These are phyloP conservation scores for Phoenicopterus ruber DNA, from an alignment of 2,113 vertebrate species.

Conservation along the genomic window DNA sequence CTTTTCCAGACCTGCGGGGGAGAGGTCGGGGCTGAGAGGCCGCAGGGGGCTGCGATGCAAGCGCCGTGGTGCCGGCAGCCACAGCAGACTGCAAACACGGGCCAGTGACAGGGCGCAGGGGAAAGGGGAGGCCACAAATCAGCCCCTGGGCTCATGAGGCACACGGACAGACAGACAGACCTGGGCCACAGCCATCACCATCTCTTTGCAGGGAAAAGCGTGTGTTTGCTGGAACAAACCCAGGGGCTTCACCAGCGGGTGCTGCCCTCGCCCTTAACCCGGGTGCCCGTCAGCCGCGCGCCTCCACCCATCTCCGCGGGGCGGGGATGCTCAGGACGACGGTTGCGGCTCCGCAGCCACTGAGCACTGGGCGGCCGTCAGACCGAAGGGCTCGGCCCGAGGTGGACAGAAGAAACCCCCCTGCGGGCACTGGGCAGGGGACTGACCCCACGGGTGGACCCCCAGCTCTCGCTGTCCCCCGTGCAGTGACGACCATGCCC, in stretches of 20 bases:
- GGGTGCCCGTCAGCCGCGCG: fast-evolving
- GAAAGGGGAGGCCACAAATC: background rate
- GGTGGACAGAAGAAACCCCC: background rate
- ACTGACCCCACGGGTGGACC: fast-evolving
- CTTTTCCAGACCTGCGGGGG: slow-evolving; percentile 79
- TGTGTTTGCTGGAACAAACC: background rate
- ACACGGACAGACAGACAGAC: background rate
- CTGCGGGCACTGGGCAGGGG: fast-evolving
- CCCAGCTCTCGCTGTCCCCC: background rate
- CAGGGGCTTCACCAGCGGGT: background rate
- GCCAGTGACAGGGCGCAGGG: fast-evolving
- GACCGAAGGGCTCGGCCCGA: background rate
- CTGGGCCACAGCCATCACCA: fast-evolving
- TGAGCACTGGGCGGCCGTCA: fast-evolving
- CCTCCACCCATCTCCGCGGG: fast-evolving
- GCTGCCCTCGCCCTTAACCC: background rate
- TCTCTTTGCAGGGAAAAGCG: background rate
- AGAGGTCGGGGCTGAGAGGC: background rate
- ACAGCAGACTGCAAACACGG: background rate
- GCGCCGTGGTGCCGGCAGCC: background rate
- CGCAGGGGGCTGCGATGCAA: no score
- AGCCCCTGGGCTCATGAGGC: background rate
- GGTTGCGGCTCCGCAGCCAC: fast-evolving
- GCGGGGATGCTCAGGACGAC: background rate
- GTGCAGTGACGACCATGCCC: fast-evolving